Conservation (phyloP, 2,888 invertebrate genomes). For the Gibbula magus region DNA sequence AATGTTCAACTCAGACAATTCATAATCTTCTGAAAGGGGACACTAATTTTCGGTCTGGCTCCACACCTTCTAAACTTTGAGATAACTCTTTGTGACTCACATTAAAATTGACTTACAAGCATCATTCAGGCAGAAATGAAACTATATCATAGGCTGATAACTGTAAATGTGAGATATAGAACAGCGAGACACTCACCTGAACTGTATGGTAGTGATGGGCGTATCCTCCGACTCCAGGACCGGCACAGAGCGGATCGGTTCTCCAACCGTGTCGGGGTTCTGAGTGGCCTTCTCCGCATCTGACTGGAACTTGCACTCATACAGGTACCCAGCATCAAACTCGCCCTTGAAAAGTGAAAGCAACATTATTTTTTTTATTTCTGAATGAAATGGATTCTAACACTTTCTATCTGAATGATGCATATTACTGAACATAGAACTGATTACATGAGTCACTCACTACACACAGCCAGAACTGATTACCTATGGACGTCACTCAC, state of each 20-base stretch:
- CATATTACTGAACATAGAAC: too few species aligned
- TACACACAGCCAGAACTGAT: too few species aligned
- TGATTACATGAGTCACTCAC: too few species aligned
- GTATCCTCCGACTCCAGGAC: slow-evolving; percentile 68
- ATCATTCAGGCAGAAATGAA: neutral
- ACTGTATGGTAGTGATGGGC: slow-evolving; percentile 68
- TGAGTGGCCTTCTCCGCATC: slow-evolving; percentile 58
- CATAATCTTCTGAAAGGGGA: too few species aligned
- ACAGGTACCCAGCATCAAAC: slow-evolving; percentile 75
- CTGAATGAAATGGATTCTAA: neutral
- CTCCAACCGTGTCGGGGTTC: slow-evolving; percentile 61
- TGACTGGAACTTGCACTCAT: slow-evolving; percentile 70
- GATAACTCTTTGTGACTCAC: neutral
- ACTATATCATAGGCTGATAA: neutral
- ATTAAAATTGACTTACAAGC: neutral
- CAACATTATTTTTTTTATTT: neutral
- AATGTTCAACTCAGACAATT: too few species aligned
- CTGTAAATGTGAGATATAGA: neutral
- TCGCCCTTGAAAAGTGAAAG: slow-evolving; percentile 59
- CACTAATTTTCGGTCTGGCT: too few species aligned
- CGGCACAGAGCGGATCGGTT: slow-evolving; percentile 67
- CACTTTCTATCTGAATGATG: neutral
- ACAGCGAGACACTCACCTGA: slow-evolving; percentile 57
- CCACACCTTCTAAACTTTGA: too few species aligned
- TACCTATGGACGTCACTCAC: too few species aligned